phyloP scores from a whole-genome alignment of 2,888 invertebrate species.

The Drosophila falleni region DNA sequence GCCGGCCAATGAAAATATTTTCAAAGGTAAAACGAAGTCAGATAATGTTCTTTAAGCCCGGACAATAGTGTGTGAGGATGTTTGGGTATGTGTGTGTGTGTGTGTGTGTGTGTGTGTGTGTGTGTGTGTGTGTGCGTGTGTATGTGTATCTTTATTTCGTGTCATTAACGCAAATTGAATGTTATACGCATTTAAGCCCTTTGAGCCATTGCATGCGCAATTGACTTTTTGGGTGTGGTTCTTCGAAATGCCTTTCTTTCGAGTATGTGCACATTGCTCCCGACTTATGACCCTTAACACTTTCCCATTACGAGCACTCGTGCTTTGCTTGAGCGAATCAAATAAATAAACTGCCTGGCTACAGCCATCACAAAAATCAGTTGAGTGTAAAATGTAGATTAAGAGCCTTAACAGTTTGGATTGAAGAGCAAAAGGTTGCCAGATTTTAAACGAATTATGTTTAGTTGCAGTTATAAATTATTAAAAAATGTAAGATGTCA shows the following conservation, averaged over 20 bases:
- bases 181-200: constrained; percentile 72
- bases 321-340: constrained; percentile 8
- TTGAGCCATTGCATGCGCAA: constrained; percentile 76
- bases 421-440: not conserved
- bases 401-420: not conserved
- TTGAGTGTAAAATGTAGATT: constrained; percentile 17
- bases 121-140: constrained; percentile 41
- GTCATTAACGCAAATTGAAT: constrained; percentile 80
- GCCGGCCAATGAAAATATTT: constrained; percentile 65
- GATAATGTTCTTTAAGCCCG: constrained; percentile 30
- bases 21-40: constrained; percentile 49
- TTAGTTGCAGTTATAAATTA: no score
- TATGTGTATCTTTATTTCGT: constrained; percentile 71
- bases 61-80: constrained; percentile 11
- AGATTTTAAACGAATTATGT: not conserved
- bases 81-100: constrained; percentile 41
- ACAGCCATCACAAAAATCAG: not conserved
- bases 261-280: constrained; percentile 31
- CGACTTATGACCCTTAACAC: constrained; percentile 39
- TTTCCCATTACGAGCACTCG: constrained; percentile 24
- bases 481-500: not conserved
- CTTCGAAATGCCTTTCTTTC: constrained; percentile 17
- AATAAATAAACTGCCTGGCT: constrained; percentile 27
- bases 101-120: constrained; percentile 28
- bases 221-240: constrained; percentile 61